These are phyloP conservation scores for Eupleurogrammus muticus DNA, from an alignment of 2,797 vertebrate genomes.

Conservation along the genomic window DNA sequence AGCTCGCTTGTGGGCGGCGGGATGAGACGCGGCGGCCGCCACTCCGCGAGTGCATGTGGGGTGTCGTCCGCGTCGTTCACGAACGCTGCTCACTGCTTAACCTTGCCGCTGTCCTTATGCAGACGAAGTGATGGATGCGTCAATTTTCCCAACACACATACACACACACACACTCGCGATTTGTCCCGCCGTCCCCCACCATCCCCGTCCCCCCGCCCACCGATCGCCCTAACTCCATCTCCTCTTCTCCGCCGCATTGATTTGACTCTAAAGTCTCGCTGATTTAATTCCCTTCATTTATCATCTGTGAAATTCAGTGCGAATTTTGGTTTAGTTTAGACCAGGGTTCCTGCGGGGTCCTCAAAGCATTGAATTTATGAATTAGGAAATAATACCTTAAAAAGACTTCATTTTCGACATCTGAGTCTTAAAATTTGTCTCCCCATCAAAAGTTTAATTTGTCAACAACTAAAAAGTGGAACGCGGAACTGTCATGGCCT, in stretches of 20 bases:
- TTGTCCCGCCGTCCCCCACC: constrained; percentile 13
- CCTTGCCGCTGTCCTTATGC: constrained; percentile 56
- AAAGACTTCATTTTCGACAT: too few species aligned
- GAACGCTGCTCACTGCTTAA: constrained; percentile 43
- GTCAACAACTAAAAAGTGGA: too few species aligned
- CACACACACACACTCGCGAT: not conserved
- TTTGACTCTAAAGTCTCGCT: constrained; percentile 57
- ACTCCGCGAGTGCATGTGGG: too few species aligned
- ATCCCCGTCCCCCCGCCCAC: constrained; percentile 39
- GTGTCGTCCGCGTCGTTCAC: too few species aligned
- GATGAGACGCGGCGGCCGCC: too few species aligned
- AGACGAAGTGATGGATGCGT: constrained; percentile 55
- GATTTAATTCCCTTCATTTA: constrained; percentile 64
- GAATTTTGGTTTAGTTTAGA: constrained; percentile 17
- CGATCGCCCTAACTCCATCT: constrained; percentile 37
- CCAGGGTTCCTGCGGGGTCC: too few species aligned
- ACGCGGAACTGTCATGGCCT: too few species aligned
- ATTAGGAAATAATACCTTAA: too few species aligned
- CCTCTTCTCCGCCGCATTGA: constrained; percentile 37
- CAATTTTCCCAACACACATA: constrained; percentile 24
- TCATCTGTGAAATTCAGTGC: constrained; percentile 68
- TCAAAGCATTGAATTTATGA: too few species aligned
- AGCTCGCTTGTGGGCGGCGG: constrained; percentile 20
- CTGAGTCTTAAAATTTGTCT: too few species aligned
- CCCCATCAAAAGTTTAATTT: too few species aligned